Evolutionary conservation across 2,113 vertebrate genomes (phyloP), one percentile per base, ranked within the genome.

Genomic region (Bucco capensis): DNA sequence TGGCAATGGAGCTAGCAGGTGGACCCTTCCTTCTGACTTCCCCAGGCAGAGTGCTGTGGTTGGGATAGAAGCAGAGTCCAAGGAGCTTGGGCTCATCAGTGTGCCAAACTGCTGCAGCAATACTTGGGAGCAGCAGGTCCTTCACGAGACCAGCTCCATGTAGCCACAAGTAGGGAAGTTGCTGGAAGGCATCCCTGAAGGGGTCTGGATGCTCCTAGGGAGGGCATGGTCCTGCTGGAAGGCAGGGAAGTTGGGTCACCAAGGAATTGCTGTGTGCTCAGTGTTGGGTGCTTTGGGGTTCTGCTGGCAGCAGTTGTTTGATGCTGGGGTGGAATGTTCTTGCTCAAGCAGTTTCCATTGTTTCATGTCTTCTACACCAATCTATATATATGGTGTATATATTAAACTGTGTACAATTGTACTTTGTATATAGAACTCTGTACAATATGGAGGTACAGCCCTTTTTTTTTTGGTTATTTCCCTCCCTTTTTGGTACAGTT

Each of bases 341-440:
- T 96, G 95, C 93, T 95, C 58, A 88, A 82, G 61, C 46, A 4
- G 86, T 96, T 93, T 82, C 89, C 91, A 92, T 95, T 95, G 94
- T 96, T 94, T 78, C 93, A 56, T 94, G 96, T 97, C 92, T 96
- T 97, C 94, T 96, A 96, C 96, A 96, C 96, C 96, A 74, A 70
- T 46, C 46, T 96, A 96, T 96, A 96, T 95, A 96, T 94, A 94
- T 30, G 96, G 96, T 97, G 95, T 97, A 98, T 97, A 98, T 98
- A 98, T 94, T 93, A 98, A 98, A 98, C 97, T 97, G 98, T 98
- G 98, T 98, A 98, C 97, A 98, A 94, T 98, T 98, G 97, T 98
- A 98, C 98, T 98, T 98, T 98, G 98, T 98, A 98, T 98, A 99
- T 98, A 98, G 97, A 98, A 98, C 97, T 97, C 97, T 99, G 98